Evolutionary conservation across 2,888 invertebrate species (phyloP).

Genomic region (Mesorhabditis spiculigera): DNA sequence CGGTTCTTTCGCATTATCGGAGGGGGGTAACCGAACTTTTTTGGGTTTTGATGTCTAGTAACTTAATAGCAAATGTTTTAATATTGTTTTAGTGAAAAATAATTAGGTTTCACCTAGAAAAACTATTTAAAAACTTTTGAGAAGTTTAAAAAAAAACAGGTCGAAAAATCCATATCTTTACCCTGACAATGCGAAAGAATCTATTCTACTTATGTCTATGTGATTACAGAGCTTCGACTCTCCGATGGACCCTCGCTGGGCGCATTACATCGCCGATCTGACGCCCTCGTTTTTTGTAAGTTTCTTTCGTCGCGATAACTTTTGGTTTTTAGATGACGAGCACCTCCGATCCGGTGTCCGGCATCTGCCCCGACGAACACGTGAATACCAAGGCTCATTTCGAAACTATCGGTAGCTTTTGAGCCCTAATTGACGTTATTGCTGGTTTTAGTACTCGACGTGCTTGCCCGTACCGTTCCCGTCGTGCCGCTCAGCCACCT

Average conservation of each 20-base stretch:
- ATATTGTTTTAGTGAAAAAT: too few relatives aligned
- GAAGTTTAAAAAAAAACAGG: too few relatives aligned
- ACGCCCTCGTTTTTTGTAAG: constrained; percentile 54
- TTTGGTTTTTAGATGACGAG: constrained; percentile 41
- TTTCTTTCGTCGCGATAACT: neutral
- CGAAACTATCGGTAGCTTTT: constrained; percentile 37
- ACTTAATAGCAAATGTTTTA: too few relatives aligned
- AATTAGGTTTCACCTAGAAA: too few relatives aligned
- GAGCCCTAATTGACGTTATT: neutral
- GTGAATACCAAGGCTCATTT: constrained; percentile 43
- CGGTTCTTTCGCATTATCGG: neutral
- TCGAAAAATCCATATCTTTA: too few relatives aligned
- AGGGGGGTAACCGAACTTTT: too few relatives aligned
- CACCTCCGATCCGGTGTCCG: constrained; percentile 42
- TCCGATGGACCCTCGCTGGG: constrained; percentile 49
- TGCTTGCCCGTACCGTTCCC: constrained; percentile 40
- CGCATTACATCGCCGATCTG: constrained; percentile 42
- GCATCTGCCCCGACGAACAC: constrained; percentile 36
- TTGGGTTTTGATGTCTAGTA: too few relatives aligned
- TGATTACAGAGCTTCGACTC: constrained; percentile 9
- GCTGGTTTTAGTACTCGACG: constrained; percentile 29
- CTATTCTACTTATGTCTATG: too few relatives aligned
- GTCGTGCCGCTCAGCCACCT: constrained; percentile 48
- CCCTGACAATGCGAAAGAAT: too few relatives aligned
- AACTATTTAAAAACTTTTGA: too few relatives aligned